Conservation (phyloP, 1,140 invertebrate species). For the Drosophila biarmipes region DNA sequence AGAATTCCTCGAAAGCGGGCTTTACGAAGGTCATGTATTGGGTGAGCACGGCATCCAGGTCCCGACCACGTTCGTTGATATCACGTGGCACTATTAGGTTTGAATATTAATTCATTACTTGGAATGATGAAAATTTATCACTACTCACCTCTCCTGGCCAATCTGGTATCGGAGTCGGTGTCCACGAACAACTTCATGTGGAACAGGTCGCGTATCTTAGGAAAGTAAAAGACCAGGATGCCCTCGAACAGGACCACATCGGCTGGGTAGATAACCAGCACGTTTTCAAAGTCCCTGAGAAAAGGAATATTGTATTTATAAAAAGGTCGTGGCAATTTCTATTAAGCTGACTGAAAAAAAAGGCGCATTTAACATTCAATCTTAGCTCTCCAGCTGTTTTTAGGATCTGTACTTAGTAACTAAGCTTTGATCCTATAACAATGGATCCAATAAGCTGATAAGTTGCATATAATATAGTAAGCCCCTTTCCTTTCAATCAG, state of each 20-base stretch:
- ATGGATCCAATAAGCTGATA: not conserved
- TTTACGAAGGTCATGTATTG: conserved; percentile 99
- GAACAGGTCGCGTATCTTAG: conserved; percentile 96
- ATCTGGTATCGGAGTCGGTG: conserved; percentile 98
- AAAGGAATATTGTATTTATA: not conserved
- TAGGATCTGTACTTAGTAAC: too few relatives aligned
- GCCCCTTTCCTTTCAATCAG: not conserved
- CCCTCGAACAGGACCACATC: conserved; percentile 99
- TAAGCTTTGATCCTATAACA: too few relatives aligned
- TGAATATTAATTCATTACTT: not conserved
- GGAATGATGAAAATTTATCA: too few relatives aligned
- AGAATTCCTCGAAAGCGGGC: conserved; percentile 99
- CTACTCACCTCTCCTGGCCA: conserved; percentile 94
- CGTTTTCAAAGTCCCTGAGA: conserved; percentile 88
- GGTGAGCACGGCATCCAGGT: conserved; percentile 96
- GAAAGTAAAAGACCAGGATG: conserved; percentile 98
- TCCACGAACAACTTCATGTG: conserved; percentile 99
- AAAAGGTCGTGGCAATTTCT: not conserved
- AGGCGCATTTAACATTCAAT: too few relatives aligned
- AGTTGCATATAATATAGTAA: not conserved
- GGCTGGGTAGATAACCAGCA: conserved; percentile 95
- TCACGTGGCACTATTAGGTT: conserved; percentile 93
- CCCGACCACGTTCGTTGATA: conserved; percentile 96
- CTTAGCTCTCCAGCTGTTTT: too few relatives aligned
- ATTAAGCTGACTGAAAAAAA: too few relatives aligned